Conservation (phyloP, 2,888 invertebrate species). For the Euplagia quadripunctaria region DNA sequence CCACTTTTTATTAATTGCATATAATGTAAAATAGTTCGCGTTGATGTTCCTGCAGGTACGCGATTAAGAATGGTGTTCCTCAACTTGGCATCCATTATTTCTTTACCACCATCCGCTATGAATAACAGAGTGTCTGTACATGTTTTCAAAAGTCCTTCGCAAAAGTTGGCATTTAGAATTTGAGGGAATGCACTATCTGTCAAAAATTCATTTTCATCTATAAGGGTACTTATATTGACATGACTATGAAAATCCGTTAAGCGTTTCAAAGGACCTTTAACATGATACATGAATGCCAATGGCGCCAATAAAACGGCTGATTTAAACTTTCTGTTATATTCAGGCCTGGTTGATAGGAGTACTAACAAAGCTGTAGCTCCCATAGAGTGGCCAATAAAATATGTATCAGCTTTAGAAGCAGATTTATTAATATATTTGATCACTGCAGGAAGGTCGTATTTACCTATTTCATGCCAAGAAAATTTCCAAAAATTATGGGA, state of each 20-base stretch:
- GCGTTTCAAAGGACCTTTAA: slow-evolving; percentile 59
- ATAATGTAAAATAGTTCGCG: slow-evolving; percentile 64
- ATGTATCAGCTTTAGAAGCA: slow-evolving; percentile 46
- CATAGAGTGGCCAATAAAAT: slow-evolving; percentile 68
- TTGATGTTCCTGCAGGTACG: slow-evolving; percentile 57
- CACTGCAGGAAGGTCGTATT: slow-evolving; percentile 61
- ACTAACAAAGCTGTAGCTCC: slow-evolving; percentile 64
- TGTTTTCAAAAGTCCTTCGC: slow-evolving; percentile 40
- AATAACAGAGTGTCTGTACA: slow-evolving; percentile 60
- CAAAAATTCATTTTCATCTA: slow-evolving; percentile 47
- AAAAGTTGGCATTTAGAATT: slow-evolving; percentile 54
- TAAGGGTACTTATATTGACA: slow-evolving; percentile 46
- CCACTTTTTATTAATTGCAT: slow-evolving; percentile 62
- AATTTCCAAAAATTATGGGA: slow-evolving; percentile 63
- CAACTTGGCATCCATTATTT: slow-evolving; percentile 32
- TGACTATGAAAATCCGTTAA: slow-evolving; percentile 51
- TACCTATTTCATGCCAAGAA: slow-evolving; percentile 69
- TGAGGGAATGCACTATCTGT: slow-evolving; percentile 40
- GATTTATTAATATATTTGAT: slow-evolving; percentile 57
- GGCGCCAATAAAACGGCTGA: slow-evolving; percentile 64
- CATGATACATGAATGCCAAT: slow-evolving; percentile 62
- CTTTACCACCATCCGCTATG: slow-evolving; percentile 53
- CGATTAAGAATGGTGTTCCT: slow-evolving; percentile 40
- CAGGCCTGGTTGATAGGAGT: slow-evolving; percentile 56
- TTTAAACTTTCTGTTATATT: slow-evolving; percentile 58